A percentile compares a stretch with the other conserved stretches of the same genome.
These are phyloP conservation scores for Craseonycteris thonglongyai DNA, from an alignment of 2,113 vertebrate species.

Conservation along the genomic window DNA sequence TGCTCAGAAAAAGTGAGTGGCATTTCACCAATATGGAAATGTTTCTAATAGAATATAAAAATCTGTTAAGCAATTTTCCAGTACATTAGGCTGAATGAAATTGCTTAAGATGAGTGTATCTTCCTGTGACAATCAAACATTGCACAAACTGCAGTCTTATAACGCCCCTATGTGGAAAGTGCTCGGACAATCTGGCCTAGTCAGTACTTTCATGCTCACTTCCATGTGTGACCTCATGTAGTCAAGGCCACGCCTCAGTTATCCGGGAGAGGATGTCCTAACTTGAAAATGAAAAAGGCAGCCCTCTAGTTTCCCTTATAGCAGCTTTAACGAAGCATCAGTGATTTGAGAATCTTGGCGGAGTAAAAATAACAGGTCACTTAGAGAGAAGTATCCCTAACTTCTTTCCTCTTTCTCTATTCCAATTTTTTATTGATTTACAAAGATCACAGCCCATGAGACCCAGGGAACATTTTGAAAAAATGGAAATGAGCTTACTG, in stretches of 20 bases:
- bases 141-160: background rate
- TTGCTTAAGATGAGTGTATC: constrained; percentile 33
- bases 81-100: constrained; percentile 49
- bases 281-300: background rate
- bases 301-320: background rate
- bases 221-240: background rate
- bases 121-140: background rate
- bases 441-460: background rate
- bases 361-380: background rate
- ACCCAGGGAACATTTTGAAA: background rate
- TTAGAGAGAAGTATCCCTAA: background rate
- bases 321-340: background rate
- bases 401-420: background rate
- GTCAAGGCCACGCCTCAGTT: background rate
- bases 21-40: constrained; percentile 36
- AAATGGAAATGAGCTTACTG: background rate
- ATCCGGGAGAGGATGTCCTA: background rate
- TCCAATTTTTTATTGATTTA: background rate
- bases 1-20: background rate
- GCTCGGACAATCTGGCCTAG: background rate
- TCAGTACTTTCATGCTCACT: background rate
- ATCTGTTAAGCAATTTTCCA: constrained; percentile 61
- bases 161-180: background rate
- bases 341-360: background rate
- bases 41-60: constrained; percentile 55